Evolutionary conservation across 2,888 invertebrate genomes (phyloP), one percentile per base, ranked within the genome.

Genomic region (Spisula subtruncata): DNA sequence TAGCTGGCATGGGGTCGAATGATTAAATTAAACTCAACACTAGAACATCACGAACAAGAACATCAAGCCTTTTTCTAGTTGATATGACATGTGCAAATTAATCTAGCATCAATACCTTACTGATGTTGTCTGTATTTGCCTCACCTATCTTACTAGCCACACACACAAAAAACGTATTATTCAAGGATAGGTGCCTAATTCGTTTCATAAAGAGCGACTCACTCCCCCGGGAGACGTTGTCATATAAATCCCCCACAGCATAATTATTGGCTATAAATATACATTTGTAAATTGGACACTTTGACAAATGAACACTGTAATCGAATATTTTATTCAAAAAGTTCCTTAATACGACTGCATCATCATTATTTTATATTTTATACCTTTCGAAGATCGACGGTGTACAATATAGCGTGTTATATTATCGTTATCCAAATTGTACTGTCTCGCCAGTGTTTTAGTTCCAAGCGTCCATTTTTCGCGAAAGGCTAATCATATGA

Each of bases 301-400:
- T 56, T 14, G 2, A 29, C 71, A 29, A 25, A 25, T 71, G 25
- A 25, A 71, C 25, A 29, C 71, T 14, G 71, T 14, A 71, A 71
- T 4, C n/a, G 10, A 25, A 71, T 71, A 71, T 71, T 32, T 71
- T 71, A 71, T 71, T 71, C 71, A 71, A 29, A 71, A 25, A 56
- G 16, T 20, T 18, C 16, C 18, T 56, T 56, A 56, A 18, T 56
- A 56, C 5, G 6, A 56, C 54, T 4, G 14, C 56, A 54, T 54
- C 54, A 54, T 41, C 8, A 41, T 41, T 41, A 41, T 41, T 41
- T 41, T 66, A 41, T 41, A 41, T 41, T 8, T 41, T 8, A 5
- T 41, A 5, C 2, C 5, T 41, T 5, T 2, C 41, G 41, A 41
- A 41, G 41, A 41, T 41, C 41, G 41, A 41, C n/a, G n/a, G n/a